Conservation (phyloP, 1,140 invertebrate genomes). For the Aphelenchoides fujianensis region DNA sequence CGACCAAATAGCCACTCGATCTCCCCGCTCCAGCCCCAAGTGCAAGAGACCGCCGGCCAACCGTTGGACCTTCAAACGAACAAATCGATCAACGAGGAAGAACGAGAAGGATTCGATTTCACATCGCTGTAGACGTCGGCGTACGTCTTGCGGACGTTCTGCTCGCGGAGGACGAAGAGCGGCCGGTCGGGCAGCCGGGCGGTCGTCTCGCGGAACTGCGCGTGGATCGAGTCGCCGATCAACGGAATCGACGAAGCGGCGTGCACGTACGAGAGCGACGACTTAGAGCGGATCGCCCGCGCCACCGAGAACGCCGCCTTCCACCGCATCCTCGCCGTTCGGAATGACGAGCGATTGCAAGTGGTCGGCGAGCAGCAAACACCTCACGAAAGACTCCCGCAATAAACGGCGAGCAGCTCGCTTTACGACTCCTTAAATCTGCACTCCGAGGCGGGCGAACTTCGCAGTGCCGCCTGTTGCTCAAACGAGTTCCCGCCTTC, state of each 20-base stretch:
- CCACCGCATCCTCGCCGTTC: no score
- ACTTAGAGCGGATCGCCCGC: background rate
- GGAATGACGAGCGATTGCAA: no score
- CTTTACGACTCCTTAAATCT: no score
- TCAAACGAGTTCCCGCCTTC: no score
- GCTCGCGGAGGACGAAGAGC: constrained; percentile 33
- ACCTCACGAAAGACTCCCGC: no score
- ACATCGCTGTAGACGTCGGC: constrained; percentile 12
- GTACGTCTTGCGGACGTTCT: constrained; percentile 33
- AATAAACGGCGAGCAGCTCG: no score
- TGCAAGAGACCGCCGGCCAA: constrained; percentile 75
- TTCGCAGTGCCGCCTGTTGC: no score
- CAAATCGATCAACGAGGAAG: constrained; percentile 11
- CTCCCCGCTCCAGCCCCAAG: constrained; percentile 74
- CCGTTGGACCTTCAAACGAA: constrained; percentile 70
- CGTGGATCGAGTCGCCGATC: constrained; percentile 4
- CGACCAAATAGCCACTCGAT: constrained; percentile 79
- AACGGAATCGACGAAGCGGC: constrained; percentile 27
- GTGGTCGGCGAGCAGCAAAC: no score
- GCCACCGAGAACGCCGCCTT: no score
- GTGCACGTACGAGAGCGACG: constrained; percentile 27
- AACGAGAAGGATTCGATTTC: background rate
- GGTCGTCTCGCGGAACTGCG: background rate
- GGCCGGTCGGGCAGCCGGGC: constrained; percentile 27
- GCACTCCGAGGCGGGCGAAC: no score